phyloP scores from a whole-genome alignment of 2,113 vertebrate species.

The Paramormyrops kingsleyae region DNA sequence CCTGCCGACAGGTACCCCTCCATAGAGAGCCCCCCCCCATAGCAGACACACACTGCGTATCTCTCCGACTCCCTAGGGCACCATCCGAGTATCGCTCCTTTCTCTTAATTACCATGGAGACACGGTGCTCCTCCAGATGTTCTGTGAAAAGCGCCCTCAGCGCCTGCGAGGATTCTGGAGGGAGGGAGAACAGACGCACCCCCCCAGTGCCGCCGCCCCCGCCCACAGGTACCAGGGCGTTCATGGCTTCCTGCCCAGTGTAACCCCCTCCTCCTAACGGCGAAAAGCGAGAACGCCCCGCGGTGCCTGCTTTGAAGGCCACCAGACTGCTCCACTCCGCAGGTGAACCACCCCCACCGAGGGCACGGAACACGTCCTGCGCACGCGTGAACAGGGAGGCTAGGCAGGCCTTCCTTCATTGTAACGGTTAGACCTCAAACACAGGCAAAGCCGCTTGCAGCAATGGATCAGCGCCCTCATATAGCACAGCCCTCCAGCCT shows the following conservation, averaged over 20 bases:
- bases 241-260: neutral
- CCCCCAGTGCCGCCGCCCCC: neutral
- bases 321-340: neutral
- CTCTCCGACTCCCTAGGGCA: constrained; percentile 41
- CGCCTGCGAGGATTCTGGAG: constrained; percentile 29
- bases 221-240: neutral
- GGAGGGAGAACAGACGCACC: neutral
- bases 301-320: neutral
- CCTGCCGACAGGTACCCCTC: constrained; percentile 16
- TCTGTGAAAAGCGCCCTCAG: constrained; percentile 32
- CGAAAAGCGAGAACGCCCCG: neutral
- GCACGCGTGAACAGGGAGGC: neutral
- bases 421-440: neutral
- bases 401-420: neutral
- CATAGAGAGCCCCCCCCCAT: neutral
- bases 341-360: neutral
- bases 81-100: constrained; percentile 42
- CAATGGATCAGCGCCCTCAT: neutral
- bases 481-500: neutral
- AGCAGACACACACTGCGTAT: neutral
- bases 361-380: neutral
- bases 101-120: constrained; percentile 60
- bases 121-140: constrained; percentile 58
- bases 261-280: neutral
- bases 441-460: neutral